Evolutionary conservation across 2,888 invertebrate genomes (phyloP), one percentile per base, ranked within the genome.

Genomic region (Rhagonycha lutea): DNA sequence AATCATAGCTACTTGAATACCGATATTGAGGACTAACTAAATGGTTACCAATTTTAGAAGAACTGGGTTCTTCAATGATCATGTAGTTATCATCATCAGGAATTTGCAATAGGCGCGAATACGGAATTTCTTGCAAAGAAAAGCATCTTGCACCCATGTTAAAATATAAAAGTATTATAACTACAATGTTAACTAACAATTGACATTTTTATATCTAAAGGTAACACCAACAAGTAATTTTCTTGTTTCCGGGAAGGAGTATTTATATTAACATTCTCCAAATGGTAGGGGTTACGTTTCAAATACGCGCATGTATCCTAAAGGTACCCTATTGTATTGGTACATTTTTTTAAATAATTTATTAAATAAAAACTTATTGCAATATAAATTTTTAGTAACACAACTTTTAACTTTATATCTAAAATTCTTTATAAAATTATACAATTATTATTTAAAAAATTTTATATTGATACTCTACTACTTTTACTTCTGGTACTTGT

Each of bases 71-170:
- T 78, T 88, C 88, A 47, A 88, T 80, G 26, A 87, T 87, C 74
- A 88, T 84, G 81, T 86, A 88, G 69, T 87, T 86, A 26, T 85
- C 86, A 71, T 87, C 87, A 67, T 86, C 85, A 1, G 88, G 87
- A 75, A 87, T 84, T 81, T 88, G 87, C 24, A 88, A 81, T 24
- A 88, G 83, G 29, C 86, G 84, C 73, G 88, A 86, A 80, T 87
- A 88, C 61, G 88, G 84, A 71, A 88, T 81, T 80, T 88, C 88
- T 81, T 86, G 85, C 73, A 86, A 84, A 69, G 87, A 83, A 81
- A 88, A 87, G 83, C 87, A 87, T 77, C 88, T 83, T 65, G 88
- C 87, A 69, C 87, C 87, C 87, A 88, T 69, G 69, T 67, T 65
- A 47, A 23, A 18, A 32, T 73, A 69, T 23, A 68, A 32, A 63